Base-by-base conservation (phyloP, 2,797 vertebrate genomes). In the Coregonus sp. region DNA sequence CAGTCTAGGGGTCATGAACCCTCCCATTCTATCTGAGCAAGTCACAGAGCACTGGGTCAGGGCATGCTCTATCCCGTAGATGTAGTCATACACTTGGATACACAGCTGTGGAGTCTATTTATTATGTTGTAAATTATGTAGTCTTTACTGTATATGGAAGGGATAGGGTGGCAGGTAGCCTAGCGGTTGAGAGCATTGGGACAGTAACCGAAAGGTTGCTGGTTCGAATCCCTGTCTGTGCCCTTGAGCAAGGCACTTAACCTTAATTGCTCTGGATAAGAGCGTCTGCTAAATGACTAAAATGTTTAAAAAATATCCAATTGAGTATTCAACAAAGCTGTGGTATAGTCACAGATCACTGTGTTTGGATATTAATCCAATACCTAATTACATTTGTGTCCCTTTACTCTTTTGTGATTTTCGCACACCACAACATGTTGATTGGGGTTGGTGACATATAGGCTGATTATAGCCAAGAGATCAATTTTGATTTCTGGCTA, bases 21-120 rank as follows among this genome's bases (percentile, higher is more conserved):
- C 70, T 77, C 54, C 18, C 85, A 72, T 85, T 74, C 6, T 56
- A 85, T 86, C 85, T 76, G 75, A 83, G 4, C 4, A 75, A 76
- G 83, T 82, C 51, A 73, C 80, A 80, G 66, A 80, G 77, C 77
- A n/a, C 76, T 1, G 74, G 80, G 82, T 85, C 80, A 73, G 68
- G 76, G 52, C 69, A 25, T 75, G 50, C 71, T 84, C 78, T 15
- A 75, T 72, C 52, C 20, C 56, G 59, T 7, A 35, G 74, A 72
- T 59, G 77, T 78, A 81, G 15, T 74, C 76, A 15, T 7, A 18
- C 14, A 33, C 31, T 16, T 33, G 12, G 66, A 59, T 20, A 59
- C 56, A 59, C 56, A 9, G 56, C 56, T 59, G 56, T 59, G n/a
- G 5, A 2, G 56, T 59, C 18, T 59, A 11, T 47, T 47, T 47